These are phyloP conservation scores for Thinocorus orbignyianus DNA, from an alignment of 2,113 vertebrate species.

Conservation along the genomic window DNA sequence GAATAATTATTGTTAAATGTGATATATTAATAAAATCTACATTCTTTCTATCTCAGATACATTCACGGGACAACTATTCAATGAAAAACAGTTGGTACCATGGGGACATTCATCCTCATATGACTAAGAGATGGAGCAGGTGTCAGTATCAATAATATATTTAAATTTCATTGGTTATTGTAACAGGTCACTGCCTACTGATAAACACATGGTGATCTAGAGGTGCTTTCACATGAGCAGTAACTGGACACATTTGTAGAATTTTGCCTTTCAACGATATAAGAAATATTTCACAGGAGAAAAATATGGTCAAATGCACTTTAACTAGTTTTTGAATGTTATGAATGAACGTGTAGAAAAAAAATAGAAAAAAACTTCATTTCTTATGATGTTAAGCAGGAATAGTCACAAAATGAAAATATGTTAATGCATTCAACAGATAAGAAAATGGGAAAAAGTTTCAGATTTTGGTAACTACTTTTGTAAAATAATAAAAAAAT, in stretches of 20 bases:
- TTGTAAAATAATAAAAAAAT: background rate
- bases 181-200: background rate
- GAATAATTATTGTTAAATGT: background rate
- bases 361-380: rapidly evolving
- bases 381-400: background rate
- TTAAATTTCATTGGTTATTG: background rate
- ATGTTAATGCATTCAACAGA: background rate
- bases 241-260: background rate
- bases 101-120: background rate
- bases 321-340: background rate
- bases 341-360: background rate
- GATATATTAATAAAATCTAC: background rate
- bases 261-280: background rate
- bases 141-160: rapidly evolving
- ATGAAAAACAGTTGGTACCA: background rate
- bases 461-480: background rate
- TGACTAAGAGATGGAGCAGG: background rate
- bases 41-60: background rate
- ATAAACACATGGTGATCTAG: background rate
- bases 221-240: background rate
- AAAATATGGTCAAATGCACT: background rate
- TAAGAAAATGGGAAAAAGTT: background rate
- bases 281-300: background rate
- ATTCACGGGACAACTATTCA: background rate
- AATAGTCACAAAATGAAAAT: background rate